phyloP scores from a whole-genome alignment of 2,797 vertebrate species.

The Channallabes apus region DNA sequence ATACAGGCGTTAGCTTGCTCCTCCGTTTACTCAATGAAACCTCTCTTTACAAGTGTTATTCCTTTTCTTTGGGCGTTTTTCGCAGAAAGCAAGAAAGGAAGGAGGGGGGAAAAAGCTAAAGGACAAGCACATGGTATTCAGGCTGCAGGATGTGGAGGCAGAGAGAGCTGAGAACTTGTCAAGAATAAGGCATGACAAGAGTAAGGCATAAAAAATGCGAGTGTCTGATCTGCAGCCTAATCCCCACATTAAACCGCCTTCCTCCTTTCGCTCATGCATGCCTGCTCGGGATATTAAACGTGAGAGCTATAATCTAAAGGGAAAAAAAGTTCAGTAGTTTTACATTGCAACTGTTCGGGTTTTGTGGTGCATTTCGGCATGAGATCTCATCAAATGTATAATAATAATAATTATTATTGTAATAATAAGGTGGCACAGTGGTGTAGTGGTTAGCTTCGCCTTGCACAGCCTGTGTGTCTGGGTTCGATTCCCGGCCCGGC shows the following conservation, averaged over 20 bases:
- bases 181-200: slow-evolving; percentile 33
- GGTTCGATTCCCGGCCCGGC: too few species aligned
- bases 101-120: slow-evolving; percentile 29
- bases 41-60: slow-evolving; percentile 40
- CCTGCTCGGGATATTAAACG: background rate
- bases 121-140: slow-evolving; percentile 25
- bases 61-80: slow-evolving; percentile 33
- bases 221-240: slow-evolving; percentile 33
- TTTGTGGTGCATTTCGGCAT: background rate
- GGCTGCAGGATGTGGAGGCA: slow-evolving; percentile 6
- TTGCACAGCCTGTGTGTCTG: too few species aligned
- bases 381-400: background rate
- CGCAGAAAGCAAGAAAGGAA: slow-evolving; percentile 38
- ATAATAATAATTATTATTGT: background rate
- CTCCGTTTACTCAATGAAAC: slow-evolving; percentile 34
- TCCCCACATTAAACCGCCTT: slow-evolving; percentile 35
- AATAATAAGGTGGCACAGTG: background rate
- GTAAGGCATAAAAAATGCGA: slow-evolving; percentile 26
- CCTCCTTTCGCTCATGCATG: background rate
- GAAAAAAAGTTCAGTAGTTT: background rate
- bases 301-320: background rate
- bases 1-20: slow-evolving; percentile 2
- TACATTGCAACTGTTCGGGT: background rate
- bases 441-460: too few species aligned
- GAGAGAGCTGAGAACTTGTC: slow-evolving; percentile 20